Base-by-base conservation (phyloP, 2,797 vertebrate species). In the Ataeniobius toweri region DNA sequence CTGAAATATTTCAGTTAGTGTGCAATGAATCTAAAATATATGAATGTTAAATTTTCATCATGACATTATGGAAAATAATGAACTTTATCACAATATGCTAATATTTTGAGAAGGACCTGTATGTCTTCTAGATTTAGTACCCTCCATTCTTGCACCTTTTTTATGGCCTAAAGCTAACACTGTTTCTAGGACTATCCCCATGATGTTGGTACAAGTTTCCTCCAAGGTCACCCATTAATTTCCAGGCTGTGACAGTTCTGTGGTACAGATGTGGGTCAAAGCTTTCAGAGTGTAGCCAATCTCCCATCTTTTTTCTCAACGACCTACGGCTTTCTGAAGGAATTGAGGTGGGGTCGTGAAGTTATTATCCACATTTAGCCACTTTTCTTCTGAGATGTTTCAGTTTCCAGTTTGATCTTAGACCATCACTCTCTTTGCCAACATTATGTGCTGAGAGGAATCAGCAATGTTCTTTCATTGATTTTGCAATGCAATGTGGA, bases 221-320 rank as follows among this genome's bases (percentile, higher is more conserved):
- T 81, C 91, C 92, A 93, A 94, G 92, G 93, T 94, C 89, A 85
- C 41, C 82, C 88, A 93, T 94, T 88, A 86, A 91, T 93, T 94
- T 82, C 86, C 67, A 74, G 71, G 80, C 80, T 76, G 83, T 94
- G 93, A 94, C 94, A 93, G 91, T 91, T 94, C 89, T 89, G 93
- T 91, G 91, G 87, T 92, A 86, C 59, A 88, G 88, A 94, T 94
- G 68, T 93, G 87, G 93, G 93, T 92, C 93, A 92, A 74, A 84
- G 81, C 90, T 86, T 88, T 89, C 75, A 81, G 61, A 84, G 74
- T 81, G 83, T 83, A 80, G 81, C 78, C 6, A 2, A 79, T 77
- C 74, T 72, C 16, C 74, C 69, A 36, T 73, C 71, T 74, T 83
- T 79, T 80, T 76, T 83, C 75, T 88, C 75, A 77, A 75, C 87